phyloP scores from a whole-genome alignment of 1,140 invertebrate species.

The Drosophila nebulosa region DNA sequence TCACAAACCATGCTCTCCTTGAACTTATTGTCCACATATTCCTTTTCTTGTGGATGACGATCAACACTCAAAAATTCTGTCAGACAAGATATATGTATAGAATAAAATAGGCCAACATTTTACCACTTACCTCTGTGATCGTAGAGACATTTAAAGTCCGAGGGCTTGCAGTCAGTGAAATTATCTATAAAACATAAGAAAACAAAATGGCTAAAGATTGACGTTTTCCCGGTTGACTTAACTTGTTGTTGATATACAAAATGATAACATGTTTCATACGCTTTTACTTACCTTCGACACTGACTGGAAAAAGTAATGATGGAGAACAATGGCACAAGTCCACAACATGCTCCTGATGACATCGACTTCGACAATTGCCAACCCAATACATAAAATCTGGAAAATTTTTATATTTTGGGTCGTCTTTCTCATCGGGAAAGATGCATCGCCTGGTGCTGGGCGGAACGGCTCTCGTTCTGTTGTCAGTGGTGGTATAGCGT shows the following conservation, averaged over 20 bases:
- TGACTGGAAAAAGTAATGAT: constrained; percentile 54
- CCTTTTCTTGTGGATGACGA: constrained; percentile 26
- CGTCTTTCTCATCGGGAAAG: constrained; percentile 53
- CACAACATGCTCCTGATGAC: constrained; percentile 66
- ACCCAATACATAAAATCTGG: constrained; percentile 61
- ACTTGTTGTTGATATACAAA: no score
- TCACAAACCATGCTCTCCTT: constrained; percentile 61
- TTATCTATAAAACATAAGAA: constrained; percentile 44
- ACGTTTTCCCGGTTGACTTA: no score
- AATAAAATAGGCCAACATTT: not conserved
- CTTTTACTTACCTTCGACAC: constrained; percentile 30
- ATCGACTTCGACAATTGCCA: constrained; percentile 63
- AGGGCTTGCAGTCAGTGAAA: constrained; percentile 56
- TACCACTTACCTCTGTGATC: constrained; percentile 52
- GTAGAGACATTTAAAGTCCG: constrained; percentile 69
- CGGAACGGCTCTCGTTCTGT: constrained; percentile 24
- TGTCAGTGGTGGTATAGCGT: constrained; percentile 39
- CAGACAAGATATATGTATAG: not conserved
- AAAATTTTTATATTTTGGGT: constrained; percentile 58
- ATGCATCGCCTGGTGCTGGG: constrained; percentile 45
- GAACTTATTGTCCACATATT: constrained; percentile 45
- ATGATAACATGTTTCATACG: no score
- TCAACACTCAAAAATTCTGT: constrained; percentile 50
- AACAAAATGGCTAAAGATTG: no score
- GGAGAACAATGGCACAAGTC: constrained; percentile 61